A percentile compares a stretch with the other conserved stretches of the same genome.
These are phyloP conservation scores for Perca flavescens DNA, from an alignment of 2,113 vertebrate genomes.

Conservation along the genomic window DNA sequence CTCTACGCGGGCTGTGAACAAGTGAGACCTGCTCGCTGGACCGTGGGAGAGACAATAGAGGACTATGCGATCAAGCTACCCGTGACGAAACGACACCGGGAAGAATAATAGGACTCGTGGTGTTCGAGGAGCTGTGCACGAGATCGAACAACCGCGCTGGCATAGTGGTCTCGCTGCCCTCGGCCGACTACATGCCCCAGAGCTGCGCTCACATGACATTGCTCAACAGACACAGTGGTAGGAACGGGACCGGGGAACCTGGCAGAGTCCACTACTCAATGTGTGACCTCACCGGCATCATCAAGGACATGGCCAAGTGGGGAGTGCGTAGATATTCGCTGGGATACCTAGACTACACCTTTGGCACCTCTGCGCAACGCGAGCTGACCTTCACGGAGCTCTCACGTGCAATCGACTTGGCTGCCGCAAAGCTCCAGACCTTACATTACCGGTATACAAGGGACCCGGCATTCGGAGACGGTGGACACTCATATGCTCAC, in stretches of 20 bases:
- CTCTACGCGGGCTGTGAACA: neutral
- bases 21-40: neutral
- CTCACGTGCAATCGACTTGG: neutral
- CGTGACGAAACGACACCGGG: neutral
- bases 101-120: neutral
- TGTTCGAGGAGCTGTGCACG: neutral
- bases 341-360: constrained; percentile 11
- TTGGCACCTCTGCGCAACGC: neutral
- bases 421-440: neutral
- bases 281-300: neutral
- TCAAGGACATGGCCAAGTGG: constrained; percentile 8
- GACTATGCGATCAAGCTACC: neutral
- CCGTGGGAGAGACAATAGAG: neutral
- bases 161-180: neutral
- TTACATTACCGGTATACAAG: neutral
- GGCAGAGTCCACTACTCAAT: neutral
- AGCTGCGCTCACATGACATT: rapidly evolving
- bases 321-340: constrained; percentile 10
- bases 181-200: neutral
- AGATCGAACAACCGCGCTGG: neutral
- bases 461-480: neutral
- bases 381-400: neutral
- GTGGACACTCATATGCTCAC: neutral
- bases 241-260: neutral
- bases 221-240: neutral